These are phyloP conservation scores for Gambusia yucatana DNA, from an alignment of 2,797 vertebrate genomes.

Conservation along the genomic window DNA sequence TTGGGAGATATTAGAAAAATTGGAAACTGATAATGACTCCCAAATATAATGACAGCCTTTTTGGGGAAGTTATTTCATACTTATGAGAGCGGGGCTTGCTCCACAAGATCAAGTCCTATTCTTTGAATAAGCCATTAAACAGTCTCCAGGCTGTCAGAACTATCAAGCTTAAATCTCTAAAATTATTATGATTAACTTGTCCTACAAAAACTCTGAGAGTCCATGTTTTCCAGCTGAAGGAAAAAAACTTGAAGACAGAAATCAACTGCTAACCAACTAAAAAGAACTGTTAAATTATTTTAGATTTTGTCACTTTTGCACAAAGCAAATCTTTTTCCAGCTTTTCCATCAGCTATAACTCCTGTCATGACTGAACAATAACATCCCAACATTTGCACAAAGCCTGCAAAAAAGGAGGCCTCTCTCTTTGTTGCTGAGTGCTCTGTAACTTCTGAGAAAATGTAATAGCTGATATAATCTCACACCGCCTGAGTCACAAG, in stretches of 20 bases:
- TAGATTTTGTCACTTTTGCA: constrained; percentile 41
- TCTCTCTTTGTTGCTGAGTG: constrained; percentile 51
- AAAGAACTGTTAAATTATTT: constrained; percentile 48
- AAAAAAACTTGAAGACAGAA: constrained; percentile 46
- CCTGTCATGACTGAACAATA: constrained; percentile 33
- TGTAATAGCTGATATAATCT: constrained; percentile 79
- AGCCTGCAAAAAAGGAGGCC: constrained; percentile 43
- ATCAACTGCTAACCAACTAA: constrained; percentile 38
- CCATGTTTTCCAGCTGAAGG: constrained; percentile 30
- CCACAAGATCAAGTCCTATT: constrained; percentile 58
- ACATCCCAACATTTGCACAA: constrained; percentile 42
- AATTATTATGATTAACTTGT: constrained; percentile 75
- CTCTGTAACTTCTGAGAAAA: constrained; percentile 73
- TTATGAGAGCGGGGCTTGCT: constrained; percentile 48
- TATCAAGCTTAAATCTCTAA: constrained; percentile 59
- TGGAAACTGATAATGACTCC: constrained; percentile 68
- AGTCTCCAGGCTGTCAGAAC: constrained; percentile 64
- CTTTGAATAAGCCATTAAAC: constrained; percentile 70
- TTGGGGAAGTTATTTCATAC: constrained; percentile 63
- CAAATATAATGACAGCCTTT: constrained; percentile 69
- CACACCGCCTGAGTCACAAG: constrained; percentile 40
- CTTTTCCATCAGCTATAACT: constrained; percentile 40
- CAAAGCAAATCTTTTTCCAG: constrained; percentile 35
- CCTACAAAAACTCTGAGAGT: constrained; percentile 21
- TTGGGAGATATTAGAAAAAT: constrained; percentile 61